These are phyloP conservation scores for Sminthurides aquaticus DNA, from an alignment of 2,888 invertebrate species.

Conservation along the genomic window DNA sequence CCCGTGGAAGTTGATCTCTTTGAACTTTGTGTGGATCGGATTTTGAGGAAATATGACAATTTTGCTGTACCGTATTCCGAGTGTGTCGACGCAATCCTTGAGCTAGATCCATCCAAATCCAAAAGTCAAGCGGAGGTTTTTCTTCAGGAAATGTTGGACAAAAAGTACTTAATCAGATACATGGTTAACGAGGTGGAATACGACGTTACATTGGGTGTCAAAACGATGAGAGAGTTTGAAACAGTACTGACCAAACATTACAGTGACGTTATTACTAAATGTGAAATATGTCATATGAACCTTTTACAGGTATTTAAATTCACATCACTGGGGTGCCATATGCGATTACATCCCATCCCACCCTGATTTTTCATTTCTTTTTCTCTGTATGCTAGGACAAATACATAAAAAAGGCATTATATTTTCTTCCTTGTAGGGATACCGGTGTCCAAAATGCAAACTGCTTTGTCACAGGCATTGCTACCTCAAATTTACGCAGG, in stretches of 20 bases:
- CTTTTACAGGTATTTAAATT: neutral
- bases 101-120: neutral
- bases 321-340: neutral
- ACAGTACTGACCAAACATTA: neutral
- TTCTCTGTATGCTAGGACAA: neutral
- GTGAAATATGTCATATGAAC: neutral
- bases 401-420: neutral
- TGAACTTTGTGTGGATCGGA: neutral
- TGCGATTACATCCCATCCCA: too few species aligned
- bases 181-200: neutral
- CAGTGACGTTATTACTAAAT: neutral
- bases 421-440: neutral
- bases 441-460: neutral
- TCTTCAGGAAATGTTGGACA: neutral
- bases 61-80: neutral
- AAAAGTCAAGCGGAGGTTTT: neutral
- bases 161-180: neutral
- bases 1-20: neutral
- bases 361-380: neutral
- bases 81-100: neutral
- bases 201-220: neutral
- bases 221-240: neutral
- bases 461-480: neutral
- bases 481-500: neutral
- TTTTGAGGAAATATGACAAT: neutral